A percentile compares a stretch with the other conserved stretches of the same genome.
phyloP scores from a whole-genome alignment of 2,888 invertebrate genomes.

The Sarcophaga subvicina region DNA sequence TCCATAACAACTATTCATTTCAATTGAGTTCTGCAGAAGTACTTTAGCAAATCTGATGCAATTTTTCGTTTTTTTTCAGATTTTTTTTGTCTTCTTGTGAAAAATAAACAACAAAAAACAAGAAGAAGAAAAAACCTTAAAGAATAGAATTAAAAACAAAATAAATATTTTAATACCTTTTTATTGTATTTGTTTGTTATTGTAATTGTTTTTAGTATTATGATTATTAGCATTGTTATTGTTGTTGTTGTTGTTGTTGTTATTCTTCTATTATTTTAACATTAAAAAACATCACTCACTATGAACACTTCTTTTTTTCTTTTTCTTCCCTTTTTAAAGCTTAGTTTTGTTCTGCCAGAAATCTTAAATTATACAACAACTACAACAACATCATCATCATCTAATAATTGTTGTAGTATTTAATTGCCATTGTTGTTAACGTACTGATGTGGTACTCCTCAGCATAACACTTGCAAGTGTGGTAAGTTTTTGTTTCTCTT shows the following conservation, averaged over 20 bases:
- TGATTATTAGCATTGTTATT: neutral
- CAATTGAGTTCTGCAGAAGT: neutral
- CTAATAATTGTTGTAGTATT: too few relatives aligned
- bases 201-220: neutral
- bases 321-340: neutral
- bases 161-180: too few relatives aligned
- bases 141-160: too few relatives aligned
- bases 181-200: neutral
- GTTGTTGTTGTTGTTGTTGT: too few relatives aligned
- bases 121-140: neutral
- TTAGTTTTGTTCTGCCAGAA: conserved; percentile 20
- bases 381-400: too few relatives aligned
- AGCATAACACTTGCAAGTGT: neutral
- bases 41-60: conserved; percentile 4
- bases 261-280: neutral
- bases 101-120: neutral
- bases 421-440: too few relatives aligned
- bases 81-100: neutral
- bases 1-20: conserved; percentile 27
- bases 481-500: neutral
- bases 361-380: neutral
- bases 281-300: too few relatives aligned
- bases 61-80: conserved; percentile 27
- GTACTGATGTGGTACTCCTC: too few relatives aligned
- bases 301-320: too few relatives aligned